Evolutionary conservation across 2,888 invertebrate species (phyloP).

Genomic region (Cephus pulcher): DNA sequence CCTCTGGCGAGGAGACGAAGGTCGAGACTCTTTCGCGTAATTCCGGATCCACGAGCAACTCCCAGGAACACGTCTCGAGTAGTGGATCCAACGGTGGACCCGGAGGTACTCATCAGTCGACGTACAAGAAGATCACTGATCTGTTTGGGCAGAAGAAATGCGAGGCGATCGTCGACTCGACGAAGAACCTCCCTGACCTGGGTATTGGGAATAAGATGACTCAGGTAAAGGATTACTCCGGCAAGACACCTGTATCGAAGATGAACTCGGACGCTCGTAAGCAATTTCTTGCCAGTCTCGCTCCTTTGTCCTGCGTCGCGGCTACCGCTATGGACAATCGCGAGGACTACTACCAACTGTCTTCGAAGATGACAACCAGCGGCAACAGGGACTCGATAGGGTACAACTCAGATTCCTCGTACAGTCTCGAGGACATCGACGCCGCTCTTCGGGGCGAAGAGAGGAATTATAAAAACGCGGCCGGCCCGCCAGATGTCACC

Average conservation of each 20-base stretch:
- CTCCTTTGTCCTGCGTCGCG: conserved; percentile 83
- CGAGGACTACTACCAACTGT: conserved; percentile 73
- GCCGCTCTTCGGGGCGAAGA: conserved; percentile 70
- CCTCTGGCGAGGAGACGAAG: conserved; percentile 75
- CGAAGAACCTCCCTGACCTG: conserved; percentile 67
- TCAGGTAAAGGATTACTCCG: conserved; percentile 50
- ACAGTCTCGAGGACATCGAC: conserved; percentile 76
- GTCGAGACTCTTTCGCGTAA: conserved; percentile 46
- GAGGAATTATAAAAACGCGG: conserved; percentile 68
- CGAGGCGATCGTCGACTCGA: conserved; percentile 59
- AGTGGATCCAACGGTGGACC: conserved; percentile 32
- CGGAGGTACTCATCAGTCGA: conserved; percentile 70
- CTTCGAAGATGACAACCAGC: conserved; percentile 61
- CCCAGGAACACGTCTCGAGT: conserved; percentile 4
- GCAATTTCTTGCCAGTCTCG: conserved; percentile 83
- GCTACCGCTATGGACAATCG: conserved; percentile 70
- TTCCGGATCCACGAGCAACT: conserved; percentile 2
- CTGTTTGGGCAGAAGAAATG: conserved; percentile 70
- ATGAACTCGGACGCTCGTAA: conserved; percentile 74
- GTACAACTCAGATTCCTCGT: conserved; percentile 76
- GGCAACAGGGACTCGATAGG: conserved; percentile 74
- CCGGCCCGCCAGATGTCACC: conserved; percentile 79
- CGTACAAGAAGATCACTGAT: conserved; percentile 75
- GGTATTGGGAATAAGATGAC: conserved; percentile 66
- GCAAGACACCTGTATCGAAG: conserved; percentile 63